phyloP scores from a whole-genome alignment of 1,140 invertebrate species.

The Tenebrio molitor region DNA sequence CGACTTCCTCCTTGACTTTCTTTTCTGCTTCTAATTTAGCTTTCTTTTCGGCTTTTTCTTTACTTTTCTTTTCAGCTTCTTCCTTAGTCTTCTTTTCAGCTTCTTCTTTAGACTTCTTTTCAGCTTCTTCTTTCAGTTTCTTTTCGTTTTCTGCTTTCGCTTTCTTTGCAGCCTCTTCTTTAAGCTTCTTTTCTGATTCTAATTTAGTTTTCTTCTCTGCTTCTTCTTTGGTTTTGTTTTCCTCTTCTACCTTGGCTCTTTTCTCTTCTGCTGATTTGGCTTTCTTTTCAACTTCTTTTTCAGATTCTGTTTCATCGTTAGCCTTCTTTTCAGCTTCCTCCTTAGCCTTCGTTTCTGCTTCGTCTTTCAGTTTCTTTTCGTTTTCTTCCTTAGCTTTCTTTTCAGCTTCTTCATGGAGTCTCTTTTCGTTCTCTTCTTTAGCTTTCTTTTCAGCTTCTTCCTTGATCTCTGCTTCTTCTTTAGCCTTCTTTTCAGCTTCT shows the following conservation, averaged over 20 bases:
- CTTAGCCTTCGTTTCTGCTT: too few relatives aligned
- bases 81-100: conserved; percentile 45
- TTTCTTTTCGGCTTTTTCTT: conserved; percentile 55
- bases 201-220: too few relatives aligned
- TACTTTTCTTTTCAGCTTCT: conserved; percentile 54
- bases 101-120: conserved; percentile 48
- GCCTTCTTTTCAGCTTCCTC: too few relatives aligned
- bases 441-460: background rate
- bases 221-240: too few relatives aligned
- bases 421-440: background rate
- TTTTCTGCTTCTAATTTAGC: conserved; percentile 48
- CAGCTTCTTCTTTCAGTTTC: conserved; percentile 47
- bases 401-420: conserved; percentile 52
- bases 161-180: conserved; percentile 53
- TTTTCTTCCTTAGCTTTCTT: conserved; percentile 55
- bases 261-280: conserved; percentile 50
- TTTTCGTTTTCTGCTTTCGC: conserved; percentile 34
- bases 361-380: conserved; percentile 54
- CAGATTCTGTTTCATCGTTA: too few relatives aligned
- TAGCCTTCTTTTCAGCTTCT: conserved; percentile 45
- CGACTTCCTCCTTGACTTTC: conserved; percentile 53
- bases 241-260: too few relatives aligned
- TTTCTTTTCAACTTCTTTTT: too few relatives aligned
- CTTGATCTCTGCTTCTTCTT: conserved; percentile 43
- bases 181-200: conserved; percentile 52